Evolutionary conservation across 2,797 vertebrate species (phyloP), one percentile per base, ranked within the genome.

Genomic region (Alfaro cultratus): DNA sequence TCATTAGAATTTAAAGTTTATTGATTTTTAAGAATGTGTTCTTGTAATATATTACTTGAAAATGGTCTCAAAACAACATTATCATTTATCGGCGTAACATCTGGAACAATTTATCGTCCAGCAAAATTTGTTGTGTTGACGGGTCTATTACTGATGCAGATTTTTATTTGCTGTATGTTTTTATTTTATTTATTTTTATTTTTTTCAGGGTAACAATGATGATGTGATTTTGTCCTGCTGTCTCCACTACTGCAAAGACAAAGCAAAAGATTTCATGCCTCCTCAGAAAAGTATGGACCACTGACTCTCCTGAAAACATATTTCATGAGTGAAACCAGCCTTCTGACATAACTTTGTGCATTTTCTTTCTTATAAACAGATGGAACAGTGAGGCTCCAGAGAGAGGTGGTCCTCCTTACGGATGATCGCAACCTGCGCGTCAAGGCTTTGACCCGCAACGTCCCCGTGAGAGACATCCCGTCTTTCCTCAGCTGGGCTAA

Each of bases 231-330:
- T 99, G 77, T 99, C 98, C 73, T 99, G 98, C 92, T 99, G 99
- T 91, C 97, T 99, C 78, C 97, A 99, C 93, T 99, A 99, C 91
- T 99, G 99, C 96, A 98, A 98, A 90, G 99, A 99, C 95, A 98
- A 98, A 87, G 97, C 98, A 41, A 99, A 99, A 92, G 97, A 99
- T 86, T 98, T 98, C 92, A 98, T 98, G 97, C 97, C 98, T 71
- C 92, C 95, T 81, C 97, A 95, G 91, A 98, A 95, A 98, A 97
- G 99, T 99, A 95, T 23, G 91, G 78, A 78, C 21, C 31, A 55
- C n/a, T 60, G 2, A 29, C 45, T 47, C 29, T 71, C 45, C 53
- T n/a, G 47, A 21, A 75, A 15, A 73, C 1, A 4, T 15, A 21
- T 55, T 31, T 7, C 75, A 47, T 12, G 16, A 62, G 41, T 75